Conservation (phyloP, 2,797 vertebrate genomes). For the Coccyzus lansbergi region DNA sequence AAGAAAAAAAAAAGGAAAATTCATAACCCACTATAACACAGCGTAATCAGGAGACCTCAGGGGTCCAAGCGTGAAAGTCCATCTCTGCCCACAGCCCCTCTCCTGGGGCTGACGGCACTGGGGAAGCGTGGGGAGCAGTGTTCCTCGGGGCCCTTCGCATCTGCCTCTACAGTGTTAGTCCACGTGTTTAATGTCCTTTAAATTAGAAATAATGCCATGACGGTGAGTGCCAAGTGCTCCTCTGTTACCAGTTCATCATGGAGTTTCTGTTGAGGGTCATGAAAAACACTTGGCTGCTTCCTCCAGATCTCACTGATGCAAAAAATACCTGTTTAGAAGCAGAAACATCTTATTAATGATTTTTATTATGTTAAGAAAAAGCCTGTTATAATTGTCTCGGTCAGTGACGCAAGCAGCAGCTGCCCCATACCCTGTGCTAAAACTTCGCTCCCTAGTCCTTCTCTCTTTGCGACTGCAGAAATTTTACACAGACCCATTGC, state of each 20-base stretch:
- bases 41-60: constrained; percentile 76
- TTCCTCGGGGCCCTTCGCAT: constrained; percentile 71
- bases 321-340: constrained; percentile 91
- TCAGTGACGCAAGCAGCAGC: background rate
- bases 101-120: constrained; percentile 63
- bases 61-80: constrained; percentile 75
- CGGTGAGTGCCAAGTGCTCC: constrained; percentile 76
- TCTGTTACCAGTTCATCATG: constrained; percentile 99
- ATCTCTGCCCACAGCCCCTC: constrained; percentile 69
- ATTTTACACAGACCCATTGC: background rate
- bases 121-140: constrained; percentile 59
- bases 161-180: constrained; percentile 81
- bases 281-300: constrained; percentile 99
- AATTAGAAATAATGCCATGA: constrained; percentile 80
- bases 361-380: background rate
- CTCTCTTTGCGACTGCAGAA: background rate
- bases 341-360: background rate
- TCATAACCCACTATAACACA: constrained; percentile 81
- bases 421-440: background rate
- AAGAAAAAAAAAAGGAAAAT: constrained; percentile 45
- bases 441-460: background rate
- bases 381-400: background rate
- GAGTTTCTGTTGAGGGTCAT: constrained; percentile 99
- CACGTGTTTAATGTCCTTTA: constrained; percentile 78
- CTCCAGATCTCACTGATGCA: constrained; percentile 95